Evolutionary conservation across 2,888 invertebrate genomes (phyloP).

Genomic region (Dolichopus griseipennis): DNA sequence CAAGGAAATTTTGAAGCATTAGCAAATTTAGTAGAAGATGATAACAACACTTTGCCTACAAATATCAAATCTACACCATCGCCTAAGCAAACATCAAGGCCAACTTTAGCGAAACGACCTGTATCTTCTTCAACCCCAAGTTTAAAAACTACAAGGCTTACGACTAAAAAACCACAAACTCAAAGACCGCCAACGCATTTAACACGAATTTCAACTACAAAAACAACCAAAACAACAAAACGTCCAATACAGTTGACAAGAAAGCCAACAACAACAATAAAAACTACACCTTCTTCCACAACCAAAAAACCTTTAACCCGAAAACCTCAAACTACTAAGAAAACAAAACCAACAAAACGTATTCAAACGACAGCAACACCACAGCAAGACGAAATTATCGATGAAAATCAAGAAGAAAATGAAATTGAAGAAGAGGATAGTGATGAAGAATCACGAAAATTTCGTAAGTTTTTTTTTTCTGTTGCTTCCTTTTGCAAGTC

Average conservation of each 20-base stretch:
- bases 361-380: slow-evolving; percentile 36
- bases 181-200: slow-evolving; percentile 31
- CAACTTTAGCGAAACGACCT: slow-evolving; percentile 23
- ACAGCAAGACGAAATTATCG: slow-evolving; percentile 35
- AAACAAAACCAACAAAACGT: slow-evolving; percentile 30
- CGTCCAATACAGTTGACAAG: slow-evolving; percentile 30
- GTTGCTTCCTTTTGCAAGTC: too few relatives aligned
- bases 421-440: slow-evolving; percentile 33
- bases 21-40: slow-evolving; percentile 63
- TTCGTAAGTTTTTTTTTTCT: slow-evolving; percentile 35
- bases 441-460: slow-evolving; percentile 30
- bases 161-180: slow-evolving; percentile 32
- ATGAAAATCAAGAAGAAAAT: slow-evolving; percentile 34
- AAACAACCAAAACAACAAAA: slow-evolving; percentile 33
- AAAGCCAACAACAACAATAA: slow-evolving; percentile 30
- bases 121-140: slow-evolving; percentile 23
- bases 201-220: slow-evolving; percentile 37
- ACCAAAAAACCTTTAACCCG: slow-evolving; percentile 38
- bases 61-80: slow-evolving; percentile 23
- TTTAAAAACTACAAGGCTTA: slow-evolving; percentile 27
- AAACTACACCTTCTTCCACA: slow-evolving; percentile 34
- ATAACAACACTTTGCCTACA: slow-evolving; percentile 34
- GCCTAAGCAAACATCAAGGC: slow-evolving; percentile 24
- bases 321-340: slow-evolving; percentile 31
- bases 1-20: slow-evolving; percentile 75